Percentiles rank a stretch among this genome's conserved stretches.
phyloP scores from a whole-genome alignment of 1,140 invertebrate species.

The Goniozus legneri region DNA sequence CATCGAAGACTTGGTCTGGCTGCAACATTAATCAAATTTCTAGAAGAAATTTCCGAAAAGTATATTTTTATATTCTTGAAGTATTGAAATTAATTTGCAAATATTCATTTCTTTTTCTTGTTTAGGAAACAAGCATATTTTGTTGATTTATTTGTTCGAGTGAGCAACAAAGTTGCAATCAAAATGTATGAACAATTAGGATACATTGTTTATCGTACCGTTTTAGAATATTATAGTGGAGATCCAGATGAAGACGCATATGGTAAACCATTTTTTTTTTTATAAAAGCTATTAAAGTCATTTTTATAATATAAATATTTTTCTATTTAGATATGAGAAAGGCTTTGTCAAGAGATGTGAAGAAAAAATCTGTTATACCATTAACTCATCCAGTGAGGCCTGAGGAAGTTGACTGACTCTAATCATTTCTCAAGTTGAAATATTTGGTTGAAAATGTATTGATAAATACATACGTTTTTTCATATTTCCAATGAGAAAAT shows the following conservation, averaged over 20 bases:
- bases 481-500: too few relatives aligned
- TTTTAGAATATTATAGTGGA: constrained; percentile 96
- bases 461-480: not conserved
- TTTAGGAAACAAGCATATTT: constrained; percentile 93
- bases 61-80: constrained; percentile 42
- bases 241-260: constrained; percentile 98
- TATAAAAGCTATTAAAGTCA: constrained; percentile 5
- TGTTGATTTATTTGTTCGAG: constrained; percentile 98
- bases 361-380: constrained; percentile 92
- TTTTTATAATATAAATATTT: constrained; percentile 2
- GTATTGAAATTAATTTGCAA: constrained; percentile 6
- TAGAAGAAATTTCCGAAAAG: constrained; percentile 97
- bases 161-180: constrained; percentile 95
- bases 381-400: constrained; percentile 89
- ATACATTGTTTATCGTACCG: constrained; percentile 95
- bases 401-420: constrained; percentile 83
- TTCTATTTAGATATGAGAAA: constrained; percentile 92
- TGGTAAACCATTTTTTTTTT: constrained; percentile 62
- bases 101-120: constrained; percentile 34
- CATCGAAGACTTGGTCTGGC: constrained; percentile 89
- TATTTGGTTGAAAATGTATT: not conserved
- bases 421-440: not conserved
- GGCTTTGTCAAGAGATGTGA: constrained; percentile 87
- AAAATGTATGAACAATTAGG: constrained; percentile 96
- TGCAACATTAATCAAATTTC: constrained; percentile 88